Conservation (phyloP, 2,113 vertebrate species). For the Condylura cristata region DNA sequence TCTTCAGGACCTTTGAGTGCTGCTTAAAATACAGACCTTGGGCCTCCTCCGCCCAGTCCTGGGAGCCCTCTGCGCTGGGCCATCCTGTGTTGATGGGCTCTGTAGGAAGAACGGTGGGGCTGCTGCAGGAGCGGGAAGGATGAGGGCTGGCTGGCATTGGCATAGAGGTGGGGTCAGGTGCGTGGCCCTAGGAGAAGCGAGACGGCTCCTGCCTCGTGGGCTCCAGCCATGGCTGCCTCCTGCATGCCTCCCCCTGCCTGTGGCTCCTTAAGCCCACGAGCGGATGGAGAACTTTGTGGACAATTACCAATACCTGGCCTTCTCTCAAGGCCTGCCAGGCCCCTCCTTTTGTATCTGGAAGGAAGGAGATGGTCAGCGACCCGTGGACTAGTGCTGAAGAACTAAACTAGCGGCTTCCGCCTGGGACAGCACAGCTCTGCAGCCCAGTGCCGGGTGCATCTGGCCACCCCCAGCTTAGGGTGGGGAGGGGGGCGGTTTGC, state of each 20-base stretch:
- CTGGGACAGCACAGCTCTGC: not conserved
- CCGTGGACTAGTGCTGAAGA: not conserved
- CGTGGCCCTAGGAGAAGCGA: not conserved
- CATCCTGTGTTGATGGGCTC: not conserved
- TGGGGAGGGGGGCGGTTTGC: fast-evolving
- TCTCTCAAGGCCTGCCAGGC: not conserved
- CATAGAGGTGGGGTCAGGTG: not conserved
- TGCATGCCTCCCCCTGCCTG: not conserved
- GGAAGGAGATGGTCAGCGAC: not conserved
- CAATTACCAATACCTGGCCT: too few species aligned
- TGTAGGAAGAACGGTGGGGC: not conserved
- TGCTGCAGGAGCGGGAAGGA: not conserved
- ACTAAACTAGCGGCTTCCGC: not conserved
- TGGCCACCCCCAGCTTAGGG: too few species aligned
- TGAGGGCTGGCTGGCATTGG: not conserved
- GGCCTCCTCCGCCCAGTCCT: fast-evolving
- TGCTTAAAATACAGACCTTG: not conserved
- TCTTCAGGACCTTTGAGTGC: not conserved
- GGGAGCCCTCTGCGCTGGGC: not conserved
- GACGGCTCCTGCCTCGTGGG: not conserved
- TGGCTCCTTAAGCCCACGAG: not conserved
- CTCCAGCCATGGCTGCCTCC: not conserved
- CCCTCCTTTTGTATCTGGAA: not conserved
- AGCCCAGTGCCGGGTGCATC: fast-evolving
- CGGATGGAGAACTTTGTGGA: not conserved